Evolutionary conservation across 2,888 invertebrate genomes (phyloP).

Genomic region (Cataglyphis albicans): DNA sequence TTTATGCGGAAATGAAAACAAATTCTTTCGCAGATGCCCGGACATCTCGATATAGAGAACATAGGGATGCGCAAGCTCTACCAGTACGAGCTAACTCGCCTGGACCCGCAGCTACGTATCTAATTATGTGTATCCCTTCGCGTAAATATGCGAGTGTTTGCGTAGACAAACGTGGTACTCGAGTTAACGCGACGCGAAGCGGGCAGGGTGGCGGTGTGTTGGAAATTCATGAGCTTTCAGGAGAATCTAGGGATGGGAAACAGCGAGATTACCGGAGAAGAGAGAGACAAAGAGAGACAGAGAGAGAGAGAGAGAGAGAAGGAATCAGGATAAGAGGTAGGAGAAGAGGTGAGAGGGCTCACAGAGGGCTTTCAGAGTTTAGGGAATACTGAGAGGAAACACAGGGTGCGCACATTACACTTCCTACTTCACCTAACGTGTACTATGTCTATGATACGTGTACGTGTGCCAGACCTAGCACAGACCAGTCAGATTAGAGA

Average conservation of each 20-base stretch:
- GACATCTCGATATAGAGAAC: background rate
- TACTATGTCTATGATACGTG: slow-evolving; percentile 1
- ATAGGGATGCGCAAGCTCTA: slow-evolving; percentile 12
- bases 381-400: slow-evolving; percentile 34
- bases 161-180: slow-evolving; percentile 54
- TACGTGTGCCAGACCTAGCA: background rate
- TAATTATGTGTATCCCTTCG: slow-evolving; percentile 54
- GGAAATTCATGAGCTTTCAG: slow-evolving; percentile 48
- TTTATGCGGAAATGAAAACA: background rate
- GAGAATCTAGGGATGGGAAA: slow-evolving; percentile 33
- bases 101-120: slow-evolving; percentile 42
- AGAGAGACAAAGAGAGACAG: background rate
- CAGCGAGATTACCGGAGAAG: background rate
- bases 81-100: slow-evolving; percentile 26
- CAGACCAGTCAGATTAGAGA: slow-evolving; percentile 5
- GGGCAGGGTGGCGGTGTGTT: slow-evolving; percentile 44
- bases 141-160: slow-evolving; percentile 56
- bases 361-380: slow-evolving; percentile 16
- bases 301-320: background rate
- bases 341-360: slow-evolving; percentile 20
- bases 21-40: slow-evolving; percentile 9
- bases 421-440: background rate
- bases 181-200: slow-evolving; percentile 52
- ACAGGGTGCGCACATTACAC: slow-evolving; percentile 5
- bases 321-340: slow-evolving; percentile 1